Conservation (phyloP, 1,140 invertebrate species). For the Harpegnathos saltator region DNA sequence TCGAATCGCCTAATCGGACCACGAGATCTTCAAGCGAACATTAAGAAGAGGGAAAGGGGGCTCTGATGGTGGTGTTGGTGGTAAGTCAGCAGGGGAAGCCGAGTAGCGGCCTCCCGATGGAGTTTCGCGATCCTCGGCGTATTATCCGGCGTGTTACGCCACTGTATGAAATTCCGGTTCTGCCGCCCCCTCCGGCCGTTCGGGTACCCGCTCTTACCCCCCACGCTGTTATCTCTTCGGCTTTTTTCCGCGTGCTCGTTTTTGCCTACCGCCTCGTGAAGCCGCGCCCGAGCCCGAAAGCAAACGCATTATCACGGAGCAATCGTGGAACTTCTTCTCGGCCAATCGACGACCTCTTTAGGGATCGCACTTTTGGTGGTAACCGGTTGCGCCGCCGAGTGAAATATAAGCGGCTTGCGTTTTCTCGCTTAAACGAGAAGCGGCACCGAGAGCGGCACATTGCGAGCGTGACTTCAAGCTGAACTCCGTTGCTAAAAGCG, state of each 20-base stretch:
- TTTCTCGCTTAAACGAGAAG: constrained; percentile 21
- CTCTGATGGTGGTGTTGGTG: not conserved
- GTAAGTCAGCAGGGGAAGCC: not conserved
- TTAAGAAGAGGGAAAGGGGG: not conserved
- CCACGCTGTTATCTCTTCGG: constrained; percentile 72
- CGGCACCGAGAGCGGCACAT: not conserved
- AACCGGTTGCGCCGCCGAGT: constrained; percentile 47
- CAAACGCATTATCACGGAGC: constrained; percentile 74
- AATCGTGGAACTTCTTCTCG: constrained; percentile 68
- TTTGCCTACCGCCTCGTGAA: constrained; percentile 65
- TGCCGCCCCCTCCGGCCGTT: constrained; percentile 74
- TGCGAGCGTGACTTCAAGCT: not conserved
- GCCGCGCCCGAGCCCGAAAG: constrained; percentile 66
- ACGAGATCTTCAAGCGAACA: constrained; percentile 63
- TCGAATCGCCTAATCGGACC: constrained; percentile 66
- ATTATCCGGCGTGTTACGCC: constrained; percentile 82
- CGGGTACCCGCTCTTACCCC: constrained; percentile 65
- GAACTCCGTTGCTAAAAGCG: not conserved
- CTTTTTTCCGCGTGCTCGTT: constrained; percentile 72
- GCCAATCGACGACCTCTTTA: constrained; percentile 77
- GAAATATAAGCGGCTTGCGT: constrained; percentile 31
- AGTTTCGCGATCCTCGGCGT: constrained; percentile 77
- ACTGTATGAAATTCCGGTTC: constrained; percentile 85
- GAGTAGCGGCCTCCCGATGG: constrained; percentile 60
- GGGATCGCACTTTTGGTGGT: constrained; percentile 56